These are phyloP conservation scores for Lophius americanus DNA, from an alignment of 2,797 vertebrate species.

Conservation along the genomic window DNA sequence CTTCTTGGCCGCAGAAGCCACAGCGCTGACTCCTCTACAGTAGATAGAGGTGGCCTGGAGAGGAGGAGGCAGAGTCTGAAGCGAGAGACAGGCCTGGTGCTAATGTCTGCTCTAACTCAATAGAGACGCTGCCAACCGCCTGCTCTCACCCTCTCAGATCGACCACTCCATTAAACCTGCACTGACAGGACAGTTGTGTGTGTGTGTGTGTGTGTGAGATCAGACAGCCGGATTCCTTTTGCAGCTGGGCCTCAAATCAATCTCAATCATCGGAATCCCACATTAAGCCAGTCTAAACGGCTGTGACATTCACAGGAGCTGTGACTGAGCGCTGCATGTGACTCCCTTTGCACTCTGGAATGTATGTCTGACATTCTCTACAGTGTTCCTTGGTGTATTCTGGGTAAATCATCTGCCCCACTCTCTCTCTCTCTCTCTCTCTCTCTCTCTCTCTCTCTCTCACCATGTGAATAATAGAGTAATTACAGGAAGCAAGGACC, in stretches of 20 bases:
- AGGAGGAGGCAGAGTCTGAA: constrained; percentile 47
- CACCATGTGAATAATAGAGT: constrained; percentile 66
- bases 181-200: constrained; percentile 45
- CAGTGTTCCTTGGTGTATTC: constrained; percentile 24
- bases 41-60: constrained; percentile 13
- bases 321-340: constrained; percentile 8
- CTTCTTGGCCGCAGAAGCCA: constrained; percentile 34
- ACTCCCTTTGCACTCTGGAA: background rate
- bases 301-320: constrained; percentile 19
- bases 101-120: constrained; percentile 69
- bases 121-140: constrained; percentile 43
- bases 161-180: constrained; percentile 58
- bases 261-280: constrained; percentile 19
- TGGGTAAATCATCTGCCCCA: constrained; percentile 48
- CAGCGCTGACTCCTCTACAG: constrained; percentile 8
- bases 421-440: constrained; percentile 53
- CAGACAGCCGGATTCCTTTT: constrained; percentile 39
- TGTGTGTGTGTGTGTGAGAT: constrained; percentile 35
- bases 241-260: constrained; percentile 30
- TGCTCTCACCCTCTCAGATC: constrained; percentile 45
- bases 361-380: constrained; percentile 47
- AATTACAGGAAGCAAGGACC: constrained; percentile 76
- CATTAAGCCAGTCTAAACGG: constrained; percentile 25
- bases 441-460: constrained; percentile 52
- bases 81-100: constrained; percentile 59